These are phyloP conservation scores for Muntiacus muntjak DNA, from an alignment of 2,113 vertebrate species.

Conservation along the genomic window DNA sequence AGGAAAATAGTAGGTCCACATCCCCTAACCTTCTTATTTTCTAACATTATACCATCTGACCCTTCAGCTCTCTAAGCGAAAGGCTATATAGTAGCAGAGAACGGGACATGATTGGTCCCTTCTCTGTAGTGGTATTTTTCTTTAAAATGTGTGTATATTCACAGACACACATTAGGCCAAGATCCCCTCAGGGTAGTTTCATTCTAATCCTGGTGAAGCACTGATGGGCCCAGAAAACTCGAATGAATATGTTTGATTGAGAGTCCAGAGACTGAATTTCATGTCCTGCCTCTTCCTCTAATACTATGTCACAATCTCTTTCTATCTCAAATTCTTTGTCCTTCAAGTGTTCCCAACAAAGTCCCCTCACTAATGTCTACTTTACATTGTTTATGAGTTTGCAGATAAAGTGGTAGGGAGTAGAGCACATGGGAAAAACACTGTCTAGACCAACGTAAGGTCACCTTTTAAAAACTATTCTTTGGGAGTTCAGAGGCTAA, in stretches of 20 bases:
- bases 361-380: background rate
- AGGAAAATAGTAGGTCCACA: background rate
- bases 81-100: background rate
- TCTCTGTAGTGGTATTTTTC: background rate
- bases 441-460: background rate
- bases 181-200: background rate
- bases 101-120: background rate
- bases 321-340: background rate
- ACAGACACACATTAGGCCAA: background rate
- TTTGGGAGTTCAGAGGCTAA: background rate
- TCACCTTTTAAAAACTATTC: background rate
- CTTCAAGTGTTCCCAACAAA: background rate
- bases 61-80: background rate
- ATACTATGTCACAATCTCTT: background rate
- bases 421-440: background rate
- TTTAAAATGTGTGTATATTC: background rate
- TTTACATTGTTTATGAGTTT: background rate
- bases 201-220: background rate
- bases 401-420: background rate
- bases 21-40: background rate
- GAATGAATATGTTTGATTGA: background rate
- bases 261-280: background rate
- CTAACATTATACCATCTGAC: background rate
- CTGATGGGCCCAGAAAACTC: background rate
- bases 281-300: background rate